Base-by-base conservation (phyloP, 2,113 vertebrate genomes). In the Chionis minor region DNA sequence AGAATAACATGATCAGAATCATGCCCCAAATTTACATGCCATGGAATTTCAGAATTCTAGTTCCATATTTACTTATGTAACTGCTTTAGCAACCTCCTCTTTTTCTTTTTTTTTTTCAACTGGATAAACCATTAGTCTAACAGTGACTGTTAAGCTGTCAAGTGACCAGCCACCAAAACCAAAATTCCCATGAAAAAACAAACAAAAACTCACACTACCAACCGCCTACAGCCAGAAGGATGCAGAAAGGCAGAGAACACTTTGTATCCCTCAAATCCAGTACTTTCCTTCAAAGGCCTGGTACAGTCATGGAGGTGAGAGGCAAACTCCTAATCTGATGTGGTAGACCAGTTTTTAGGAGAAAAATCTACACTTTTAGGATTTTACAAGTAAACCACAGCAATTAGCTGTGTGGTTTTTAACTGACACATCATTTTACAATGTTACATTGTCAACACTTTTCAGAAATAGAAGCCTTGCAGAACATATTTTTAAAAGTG, bases 221-320 rank as follows among this genome's bases (percentile, higher is more conserved):
- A 73, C 47, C 47, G 30, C 22, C 30, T 54, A 44, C 2, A 69
- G 17, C 38, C 30, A 83, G 33, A 56, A 56, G 6, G 10, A 38
- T 27, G 30, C 30, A 66, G 17, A 65, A 85, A 54, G 22, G 7
- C 12, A 42, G 14, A 72, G 8, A 82, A 87, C 12, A 58, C 30
- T 22, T 3, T 44, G 19, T 13, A 33, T 28, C 4, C 9, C 47
- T 14, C 30, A 59, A 49, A 14, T 26, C 18, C 0, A 0, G 26
- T 52, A 54, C 30, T 27, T 33, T 81, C 49, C 30, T 66, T 52
- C 26, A 62, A 62, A 72, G 33, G 24, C 35, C 52, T 62, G 15
- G 33, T 13, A 72, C 17, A 38, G 12, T 1, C 4, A 72, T 2
- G 6, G 33, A 78, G 10, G 58, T 12, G 15, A 69, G 10, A 30